Evolutionary conservation across 2,113 vertebrate species (phyloP), one percentile per base, ranked within the genome.

Genomic region (Phaethornis superciliosus): DNA sequence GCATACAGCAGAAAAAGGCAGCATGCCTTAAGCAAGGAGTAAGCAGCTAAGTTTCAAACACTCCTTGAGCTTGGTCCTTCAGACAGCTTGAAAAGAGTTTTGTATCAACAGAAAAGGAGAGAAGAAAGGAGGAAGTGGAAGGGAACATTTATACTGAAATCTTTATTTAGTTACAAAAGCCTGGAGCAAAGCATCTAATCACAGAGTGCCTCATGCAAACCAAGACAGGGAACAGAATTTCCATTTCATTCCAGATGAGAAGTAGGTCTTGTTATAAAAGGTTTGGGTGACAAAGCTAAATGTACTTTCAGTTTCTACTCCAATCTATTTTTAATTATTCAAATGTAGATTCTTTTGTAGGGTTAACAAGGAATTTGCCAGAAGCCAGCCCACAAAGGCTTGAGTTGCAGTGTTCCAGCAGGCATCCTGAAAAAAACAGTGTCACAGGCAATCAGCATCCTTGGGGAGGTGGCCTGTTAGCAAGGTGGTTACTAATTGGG

Each of bases 401-500:
- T 55, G 69, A 77, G 56, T 71, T 24, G 35, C 52, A 79, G 81
- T 91, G 95, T 96, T 91, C 72, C 92, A 93, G 88, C 94, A 97
- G 95, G 88, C 84, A 86, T 91, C 71, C 91, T 95, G 92, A 94
- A 96, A 96, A 94, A 81, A 86, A 54, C 84, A 83, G 59, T 97
- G 96, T 97, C 97, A 97, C 86, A 96, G 94, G 91, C 96, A 96
- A 97, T 97, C 96, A 96, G 70, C 72, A 83, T 97, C 94, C 96
- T 94, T 96, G 82, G 89, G 84, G 94, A 95, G 79, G 90, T 92
- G 91, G 91, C 90, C 81, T 93, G 81, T 95, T 97, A 96, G 96
- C 74, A 65, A 88, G 37, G 84, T 91, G 86, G 93, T 96, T 96
- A 81, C 96, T 96, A 96, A 97, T 96, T 97, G 96, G 94, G 81